phyloP scores from a whole-genome alignment of 2,888 invertebrate species.

The Ommatoiulus sabulosus region DNA sequence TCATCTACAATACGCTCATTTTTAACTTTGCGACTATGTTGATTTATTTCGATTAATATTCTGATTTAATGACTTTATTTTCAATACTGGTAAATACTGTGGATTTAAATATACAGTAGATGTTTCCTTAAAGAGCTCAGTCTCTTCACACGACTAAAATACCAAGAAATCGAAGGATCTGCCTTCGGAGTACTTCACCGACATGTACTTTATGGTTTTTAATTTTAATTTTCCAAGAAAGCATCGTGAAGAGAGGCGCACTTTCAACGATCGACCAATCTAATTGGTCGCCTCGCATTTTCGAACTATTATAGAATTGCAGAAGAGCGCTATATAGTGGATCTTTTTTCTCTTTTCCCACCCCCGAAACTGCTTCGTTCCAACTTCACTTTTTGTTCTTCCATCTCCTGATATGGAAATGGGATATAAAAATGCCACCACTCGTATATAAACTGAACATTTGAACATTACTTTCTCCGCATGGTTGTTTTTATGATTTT shows the following conservation, averaged over 20 bases:
- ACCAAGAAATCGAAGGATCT: background rate
- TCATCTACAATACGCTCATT: too few species aligned
- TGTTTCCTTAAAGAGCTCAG: too few species aligned
- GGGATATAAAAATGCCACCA: conserved; percentile 54
- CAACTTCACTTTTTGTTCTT: conserved; percentile 13
- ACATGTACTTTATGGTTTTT: background rate
- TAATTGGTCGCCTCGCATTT: background rate
- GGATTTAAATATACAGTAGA: too few species aligned
- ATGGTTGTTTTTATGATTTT: conserved; percentile 54
- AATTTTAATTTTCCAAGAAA: conserved; percentile 7
- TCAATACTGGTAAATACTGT: too few species aligned
- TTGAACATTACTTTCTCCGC: conserved; percentile 53
- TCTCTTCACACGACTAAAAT: too few species aligned
- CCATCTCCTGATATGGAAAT: conserved; percentile 53
- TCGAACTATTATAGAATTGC: background rate
- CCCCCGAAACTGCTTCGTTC: conserved; percentile 21
- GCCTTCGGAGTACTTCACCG: background rate
- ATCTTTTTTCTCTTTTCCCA: background rate
- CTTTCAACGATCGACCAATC: background rate
- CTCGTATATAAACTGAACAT: conserved; percentile 54
- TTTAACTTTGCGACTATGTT: too few species aligned
- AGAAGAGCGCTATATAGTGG: background rate
- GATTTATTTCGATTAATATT: too few species aligned
- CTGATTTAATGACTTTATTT: too few species aligned
- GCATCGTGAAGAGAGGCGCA: background rate